phyloP scores from a whole-genome alignment of 53 echinoderm and acorn worm species.

The Mesocentrotus franciscanus region DNA sequence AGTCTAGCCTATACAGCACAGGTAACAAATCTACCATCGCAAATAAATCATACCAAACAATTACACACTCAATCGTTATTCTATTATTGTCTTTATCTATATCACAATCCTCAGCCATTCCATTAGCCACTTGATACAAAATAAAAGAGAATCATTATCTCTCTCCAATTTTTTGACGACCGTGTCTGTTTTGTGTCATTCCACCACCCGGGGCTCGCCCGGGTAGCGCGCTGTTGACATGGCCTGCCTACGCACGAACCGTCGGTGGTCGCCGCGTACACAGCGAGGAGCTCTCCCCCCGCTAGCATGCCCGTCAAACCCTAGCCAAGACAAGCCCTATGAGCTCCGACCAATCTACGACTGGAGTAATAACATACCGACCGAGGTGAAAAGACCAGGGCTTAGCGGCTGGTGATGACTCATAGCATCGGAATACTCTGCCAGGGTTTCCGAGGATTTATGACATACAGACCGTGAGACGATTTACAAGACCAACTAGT shows the following conservation, averaged over 20 bases:
- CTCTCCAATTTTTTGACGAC: conserved; percentile 18
- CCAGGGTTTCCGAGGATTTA: conserved; percentile 69
- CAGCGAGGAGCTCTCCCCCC: conserved; percentile 15
- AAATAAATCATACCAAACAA: conserved; percentile 15
- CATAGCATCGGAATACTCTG: conserved; percentile 65
- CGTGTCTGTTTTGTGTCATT: conserved; percentile 64
- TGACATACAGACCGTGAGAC: conserved; percentile 61
- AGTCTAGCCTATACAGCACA: too few relatives aligned
- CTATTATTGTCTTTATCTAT: conserved; percentile 28
- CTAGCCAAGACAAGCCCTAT: not conserved
- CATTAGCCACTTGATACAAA: conserved; percentile 18
- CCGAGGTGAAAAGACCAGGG: conserved; percentile 45
- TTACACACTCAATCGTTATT: not conserved
- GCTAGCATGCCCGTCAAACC: conserved; percentile 24
- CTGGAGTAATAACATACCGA: conserved; percentile 31
- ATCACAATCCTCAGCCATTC: not conserved
- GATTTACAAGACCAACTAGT: conserved; percentile 2
- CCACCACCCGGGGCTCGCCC: conserved; percentile 27
- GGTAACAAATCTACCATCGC: not conserved
- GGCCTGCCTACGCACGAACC: conserved; percentile 37
- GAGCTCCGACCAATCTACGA: conserved; percentile 14
- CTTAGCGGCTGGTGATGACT: conserved; percentile 49
- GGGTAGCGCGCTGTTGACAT: conserved; percentile 33
- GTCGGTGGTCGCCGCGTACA: conserved; percentile 34
- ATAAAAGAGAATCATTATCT: conserved; percentile 36